Evolutionary conservation across 2,888 invertebrate species (phyloP).

Genomic region (Polietes domitor): DNA sequence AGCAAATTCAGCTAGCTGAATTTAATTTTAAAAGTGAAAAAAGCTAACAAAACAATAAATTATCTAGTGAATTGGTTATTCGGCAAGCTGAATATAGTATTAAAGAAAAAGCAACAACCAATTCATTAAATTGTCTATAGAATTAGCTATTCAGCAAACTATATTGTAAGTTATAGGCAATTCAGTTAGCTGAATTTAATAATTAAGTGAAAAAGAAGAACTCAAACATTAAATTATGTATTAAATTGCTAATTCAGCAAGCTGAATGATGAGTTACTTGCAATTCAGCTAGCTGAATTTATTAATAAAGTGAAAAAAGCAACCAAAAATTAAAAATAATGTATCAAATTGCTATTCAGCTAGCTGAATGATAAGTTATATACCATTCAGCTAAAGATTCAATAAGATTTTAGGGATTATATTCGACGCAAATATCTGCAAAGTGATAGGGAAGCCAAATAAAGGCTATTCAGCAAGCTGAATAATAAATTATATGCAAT

Average conservation of each 20-base stretch:
- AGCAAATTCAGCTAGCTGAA: constrained; percentile 42
- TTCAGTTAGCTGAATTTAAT: constrained; percentile 13
- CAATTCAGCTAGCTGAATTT: constrained; percentile 33
- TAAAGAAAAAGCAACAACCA: no score
- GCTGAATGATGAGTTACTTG: constrained; percentile 11
- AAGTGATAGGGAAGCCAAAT: no score
- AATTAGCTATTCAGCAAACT: background rate
- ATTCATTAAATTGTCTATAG: no score
- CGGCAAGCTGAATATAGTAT: background rate
- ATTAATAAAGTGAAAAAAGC: no score
- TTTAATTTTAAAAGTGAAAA: background rate
- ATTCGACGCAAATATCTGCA: no score
- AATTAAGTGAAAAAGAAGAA: background rate
- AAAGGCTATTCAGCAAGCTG: no score
- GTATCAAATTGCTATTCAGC: constrained; percentile 6
- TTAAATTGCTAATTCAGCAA: constrained; percentile 36
- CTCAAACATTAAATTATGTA: no score
- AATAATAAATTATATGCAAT: no score
- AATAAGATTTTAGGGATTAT: no score
- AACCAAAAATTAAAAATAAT: no score
- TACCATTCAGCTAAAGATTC: background rate
- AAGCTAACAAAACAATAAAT: background rate
- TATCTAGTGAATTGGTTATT: background rate
- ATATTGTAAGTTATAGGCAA: background rate
- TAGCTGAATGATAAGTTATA: background rate